phyloP scores from a whole-genome alignment of 2,113 vertebrate species.

The Triplophysa dalaica region DNA sequence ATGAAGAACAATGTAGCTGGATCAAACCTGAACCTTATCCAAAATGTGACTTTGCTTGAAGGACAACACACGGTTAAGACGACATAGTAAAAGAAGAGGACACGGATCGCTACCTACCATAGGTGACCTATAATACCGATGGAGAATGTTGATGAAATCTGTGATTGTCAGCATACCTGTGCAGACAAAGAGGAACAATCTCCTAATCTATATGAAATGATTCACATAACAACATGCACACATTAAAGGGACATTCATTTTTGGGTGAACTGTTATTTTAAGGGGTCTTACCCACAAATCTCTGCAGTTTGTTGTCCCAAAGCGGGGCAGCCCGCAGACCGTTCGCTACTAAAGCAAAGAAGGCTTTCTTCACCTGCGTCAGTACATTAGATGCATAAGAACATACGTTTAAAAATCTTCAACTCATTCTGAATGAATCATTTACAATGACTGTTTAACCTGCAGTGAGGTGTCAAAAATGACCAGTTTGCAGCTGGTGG shows the following conservation, averaged over 20 bases:
- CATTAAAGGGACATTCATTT: too few species aligned
- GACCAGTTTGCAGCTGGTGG: slow-evolving; percentile 89
- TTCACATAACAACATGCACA: not conserved
- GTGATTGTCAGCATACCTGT: slow-evolving; percentile 99
- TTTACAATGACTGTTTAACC: slow-evolving; percentile 8
- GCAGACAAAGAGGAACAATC: not conserved
- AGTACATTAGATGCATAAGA: not conserved
- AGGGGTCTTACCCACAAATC: slow-evolving; percentile 88
- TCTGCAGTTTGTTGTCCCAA: slow-evolving; percentile 90
- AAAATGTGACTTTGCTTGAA: not conserved
- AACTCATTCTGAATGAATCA: not conserved
- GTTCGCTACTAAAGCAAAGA: slow-evolving; percentile 88
- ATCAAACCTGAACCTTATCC: not conserved
- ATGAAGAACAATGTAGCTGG: not conserved
- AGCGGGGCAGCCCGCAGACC: slow-evolving; percentile 89
- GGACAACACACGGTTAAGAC: not conserved
- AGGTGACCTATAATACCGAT: slow-evolving; percentile 92
- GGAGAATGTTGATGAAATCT: slow-evolving; percentile 97
- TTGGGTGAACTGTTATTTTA: too few species aligned
- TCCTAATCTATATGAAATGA: not conserved
- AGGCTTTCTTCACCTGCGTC: slow-evolving; percentile 91
- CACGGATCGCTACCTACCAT: slow-evolving; percentile 77
- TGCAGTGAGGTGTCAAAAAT: slow-evolving; percentile 78
- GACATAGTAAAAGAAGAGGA: not conserved
- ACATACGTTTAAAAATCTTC: not conserved